Percentiles rank a stretch among this genome's conserved stretches.
These are phyloP conservation scores for Punctoribates punctum DNA, from an alignment of 2,888 invertebrate species.

Conservation along the genomic window DNA sequence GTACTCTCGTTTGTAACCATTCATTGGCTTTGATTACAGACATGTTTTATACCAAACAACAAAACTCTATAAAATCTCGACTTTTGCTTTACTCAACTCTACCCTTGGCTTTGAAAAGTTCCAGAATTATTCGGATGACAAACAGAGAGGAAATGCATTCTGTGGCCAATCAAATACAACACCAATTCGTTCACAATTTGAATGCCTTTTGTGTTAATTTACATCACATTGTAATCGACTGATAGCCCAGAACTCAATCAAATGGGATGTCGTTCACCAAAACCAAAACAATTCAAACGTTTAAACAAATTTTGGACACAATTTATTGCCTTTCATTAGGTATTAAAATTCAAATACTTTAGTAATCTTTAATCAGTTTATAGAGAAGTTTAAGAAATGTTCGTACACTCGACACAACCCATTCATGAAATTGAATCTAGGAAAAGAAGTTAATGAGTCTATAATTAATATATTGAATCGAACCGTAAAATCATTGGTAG, in stretches of 20 bases:
- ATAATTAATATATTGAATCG: too few relatives aligned
- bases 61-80: neutral
- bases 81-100: neutral
- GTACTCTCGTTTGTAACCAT: slow-evolving; percentile 15
- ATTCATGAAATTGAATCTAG: too few relatives aligned
- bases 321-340: neutral
- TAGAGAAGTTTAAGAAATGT: too few relatives aligned
- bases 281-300: neutral
- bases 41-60: neutral
- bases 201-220: neutral
- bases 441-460: too few relatives aligned
- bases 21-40: neutral
- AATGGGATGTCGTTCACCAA: neutral
- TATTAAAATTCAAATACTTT: too few relatives aligned
- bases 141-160: slow-evolving; percentile 23
- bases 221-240: neutral
- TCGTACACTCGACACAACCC: too few relatives aligned
- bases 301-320: slow-evolving; percentile 3
- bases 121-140: slow-evolving; percentile 23
- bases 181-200: too few relatives aligned
- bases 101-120: neutral
- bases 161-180: neutral
- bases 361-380: too few relatives aligned
- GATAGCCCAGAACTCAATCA: neutral
- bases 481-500: too few relatives aligned